Conservation (phyloP, 2,888 invertebrate genomes). For the Hemithea aestivaria region DNA sequence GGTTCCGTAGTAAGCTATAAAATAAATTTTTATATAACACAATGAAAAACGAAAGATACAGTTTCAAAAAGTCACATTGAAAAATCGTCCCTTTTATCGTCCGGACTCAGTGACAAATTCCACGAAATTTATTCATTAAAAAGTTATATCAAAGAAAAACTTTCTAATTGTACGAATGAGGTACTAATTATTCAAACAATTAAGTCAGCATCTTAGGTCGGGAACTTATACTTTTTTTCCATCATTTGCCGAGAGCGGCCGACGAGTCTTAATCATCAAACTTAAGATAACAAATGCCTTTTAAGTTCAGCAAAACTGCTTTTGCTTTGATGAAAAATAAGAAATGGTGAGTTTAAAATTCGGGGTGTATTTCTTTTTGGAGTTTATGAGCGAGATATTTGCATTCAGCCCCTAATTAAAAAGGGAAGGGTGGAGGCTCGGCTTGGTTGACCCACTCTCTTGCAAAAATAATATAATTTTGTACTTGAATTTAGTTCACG, state of each 20-base stretch:
- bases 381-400: slow-evolving; percentile 54
- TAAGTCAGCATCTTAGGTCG: slow-evolving; percentile 45
- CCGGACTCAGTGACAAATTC: slow-evolving; percentile 17
- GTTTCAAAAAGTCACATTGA: slow-evolving; percentile 9
- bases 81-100: slow-evolving; percentile 18
- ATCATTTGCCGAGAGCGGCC: slow-evolving; percentile 45
- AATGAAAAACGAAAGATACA: slow-evolving; percentile 11
- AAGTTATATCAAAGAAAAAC: slow-evolving; percentile 44
- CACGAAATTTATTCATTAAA: slow-evolving; percentile 44
- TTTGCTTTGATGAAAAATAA: slow-evolving; percentile 46
- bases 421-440: slow-evolving; percentile 23
- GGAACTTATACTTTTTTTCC: slow-evolving; percentile 48
- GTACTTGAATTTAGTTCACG: too few species aligned
- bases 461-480: too few species aligned
- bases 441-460: too few species aligned
- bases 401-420: slow-evolving; percentile 54
- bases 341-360: slow-evolving; percentile 47
- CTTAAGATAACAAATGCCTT: slow-evolving; percentile 63
- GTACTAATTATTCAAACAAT: slow-evolving; percentile 71
- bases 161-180: slow-evolving; percentile 58
- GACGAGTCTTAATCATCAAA: slow-evolving; percentile 66
- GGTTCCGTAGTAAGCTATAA: neutral
- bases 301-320: slow-evolving; percentile 46
- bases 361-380: slow-evolving; percentile 39
- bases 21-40: slow-evolving; percentile 9